These are phyloP conservation scores for Phoenoteleia sp. DNA, from an alignment of 2,888 invertebrate genomes.

Conservation along the genomic window DNA sequence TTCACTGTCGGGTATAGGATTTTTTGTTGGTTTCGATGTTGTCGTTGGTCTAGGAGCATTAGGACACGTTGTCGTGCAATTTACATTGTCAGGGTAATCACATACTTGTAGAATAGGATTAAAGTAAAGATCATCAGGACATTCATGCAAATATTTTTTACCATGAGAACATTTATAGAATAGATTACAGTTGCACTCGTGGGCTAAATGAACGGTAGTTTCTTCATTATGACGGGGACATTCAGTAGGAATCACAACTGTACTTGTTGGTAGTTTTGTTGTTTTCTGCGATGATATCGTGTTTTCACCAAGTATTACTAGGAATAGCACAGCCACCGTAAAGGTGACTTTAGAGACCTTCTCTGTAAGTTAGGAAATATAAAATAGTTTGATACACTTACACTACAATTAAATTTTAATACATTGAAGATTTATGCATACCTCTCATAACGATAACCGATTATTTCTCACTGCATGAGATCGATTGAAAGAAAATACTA, in stretches of 20 bases:
- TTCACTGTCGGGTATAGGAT: too few species aligned
- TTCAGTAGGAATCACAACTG: conserved; percentile 29
- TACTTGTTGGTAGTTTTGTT: background rate
- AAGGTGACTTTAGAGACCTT: background rate
- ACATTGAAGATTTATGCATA: background rate
- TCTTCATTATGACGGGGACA: conserved; percentile 52
- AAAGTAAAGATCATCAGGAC: conserved; percentile 72
- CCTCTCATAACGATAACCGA: background rate
- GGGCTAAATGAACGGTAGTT: conserved; percentile 40
- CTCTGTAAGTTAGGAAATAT: background rate
- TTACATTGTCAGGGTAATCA: conserved; percentile 71
- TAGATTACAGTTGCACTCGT: conserved; percentile 71
- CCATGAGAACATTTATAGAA: conserved; percentile 76
- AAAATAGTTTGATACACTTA: too few species aligned
- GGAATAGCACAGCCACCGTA: background rate
- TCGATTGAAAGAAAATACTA: background rate
- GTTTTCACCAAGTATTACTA: background rate
- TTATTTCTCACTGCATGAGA: background rate
- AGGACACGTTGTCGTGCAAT: conserved; percentile 63
- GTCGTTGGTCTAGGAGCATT: background rate
- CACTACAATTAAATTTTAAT: too few species aligned
- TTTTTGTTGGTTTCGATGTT: background rate
- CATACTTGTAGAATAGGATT: conserved; percentile 76
- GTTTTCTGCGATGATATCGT: background rate
- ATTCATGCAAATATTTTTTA: conserved; percentile 44